Percentiles rank a stretch among this genome's conserved stretches.
These are phyloP conservation scores for Centropus bengalensis DNA, from an alignment of 2,113 vertebrate genomes.

Conservation along the genomic window DNA sequence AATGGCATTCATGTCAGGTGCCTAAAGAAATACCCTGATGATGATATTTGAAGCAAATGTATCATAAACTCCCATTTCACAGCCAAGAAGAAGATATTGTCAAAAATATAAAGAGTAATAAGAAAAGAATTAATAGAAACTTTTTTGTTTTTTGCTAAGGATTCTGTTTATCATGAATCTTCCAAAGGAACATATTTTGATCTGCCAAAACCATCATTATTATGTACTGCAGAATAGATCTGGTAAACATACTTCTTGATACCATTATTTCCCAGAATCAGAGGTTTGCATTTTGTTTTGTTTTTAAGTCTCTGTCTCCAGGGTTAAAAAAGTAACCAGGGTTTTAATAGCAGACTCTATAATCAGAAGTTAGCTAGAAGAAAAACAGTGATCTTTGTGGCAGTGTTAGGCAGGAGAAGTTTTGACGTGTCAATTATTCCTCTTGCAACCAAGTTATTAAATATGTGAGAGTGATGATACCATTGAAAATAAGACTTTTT, in stretches of 20 bases:
- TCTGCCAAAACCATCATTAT: not conserved
- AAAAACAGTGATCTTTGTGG: not conserved
- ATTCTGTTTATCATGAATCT: not conserved
- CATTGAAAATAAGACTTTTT: not conserved
- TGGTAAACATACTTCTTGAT: not conserved
- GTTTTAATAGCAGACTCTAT: not conserved
- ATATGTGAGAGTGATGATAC: not conserved
- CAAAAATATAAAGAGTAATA: not conserved
- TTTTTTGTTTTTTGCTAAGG: not conserved
- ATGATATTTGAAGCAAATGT: slow-evolving; percentile 18
- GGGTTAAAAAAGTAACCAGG: not conserved
- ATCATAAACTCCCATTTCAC: not conserved
- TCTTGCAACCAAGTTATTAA: not conserved
- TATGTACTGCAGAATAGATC: not conserved
- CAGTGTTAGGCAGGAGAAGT: not conserved
- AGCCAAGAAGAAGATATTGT: not conserved
- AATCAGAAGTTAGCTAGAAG: not conserved
- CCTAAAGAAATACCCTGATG: slow-evolving; percentile 15
- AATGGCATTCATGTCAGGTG: not conserved
- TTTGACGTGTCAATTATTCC: not conserved
- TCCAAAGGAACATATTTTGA: not conserved
- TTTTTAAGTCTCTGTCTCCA: not conserved
- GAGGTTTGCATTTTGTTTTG: not conserved
- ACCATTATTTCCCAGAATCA: not conserved
- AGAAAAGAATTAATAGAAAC: not conserved